phyloP scores from a whole-genome alignment of 2,888 invertebrate species.

The Cactoblastis cactorum region DNA sequence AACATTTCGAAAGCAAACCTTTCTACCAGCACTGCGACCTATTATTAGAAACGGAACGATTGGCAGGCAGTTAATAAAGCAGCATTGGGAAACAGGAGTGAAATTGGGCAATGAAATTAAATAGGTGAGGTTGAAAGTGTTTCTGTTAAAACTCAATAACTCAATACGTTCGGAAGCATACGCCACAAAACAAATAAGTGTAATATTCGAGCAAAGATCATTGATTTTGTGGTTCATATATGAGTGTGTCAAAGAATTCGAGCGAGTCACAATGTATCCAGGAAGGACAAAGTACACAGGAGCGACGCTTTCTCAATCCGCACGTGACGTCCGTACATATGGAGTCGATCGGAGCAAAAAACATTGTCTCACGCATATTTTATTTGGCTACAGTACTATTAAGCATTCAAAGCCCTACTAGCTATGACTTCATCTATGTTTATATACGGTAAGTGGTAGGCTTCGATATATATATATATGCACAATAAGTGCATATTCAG shows the following conservation, averaged over 20 bases:
- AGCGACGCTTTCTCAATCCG: constrained; percentile 40
- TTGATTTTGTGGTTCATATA: constrained; percentile 1
- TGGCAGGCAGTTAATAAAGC: not conserved
- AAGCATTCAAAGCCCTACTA: not conserved
- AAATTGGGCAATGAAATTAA: not conserved
- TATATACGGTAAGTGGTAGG: not conserved
- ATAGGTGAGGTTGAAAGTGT: not conserved
- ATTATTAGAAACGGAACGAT: constrained; percentile 11
- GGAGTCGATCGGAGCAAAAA: constrained; percentile 35
- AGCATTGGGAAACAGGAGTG: not conserved
- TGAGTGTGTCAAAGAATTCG: not conserved
- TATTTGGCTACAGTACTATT: not conserved
- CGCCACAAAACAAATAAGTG: not conserved
- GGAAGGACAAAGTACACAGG: constrained; percentile 33
- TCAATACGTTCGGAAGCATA: not conserved
- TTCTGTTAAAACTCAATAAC: not conserved
- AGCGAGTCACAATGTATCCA: not conserved
- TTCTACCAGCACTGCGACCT: constrained; percentile 6
- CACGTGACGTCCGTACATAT: constrained; percentile 60
- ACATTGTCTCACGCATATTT: constrained; percentile 46
- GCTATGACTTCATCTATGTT: constrained; percentile 9
- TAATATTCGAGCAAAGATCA: not conserved
- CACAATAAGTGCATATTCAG: not conserved
- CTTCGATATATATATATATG: not conserved
- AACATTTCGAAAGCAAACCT: constrained; percentile 5